Evolutionary conservation across 2,888 invertebrate genomes (phyloP).

Genomic region (Sinelater perroti): DNA sequence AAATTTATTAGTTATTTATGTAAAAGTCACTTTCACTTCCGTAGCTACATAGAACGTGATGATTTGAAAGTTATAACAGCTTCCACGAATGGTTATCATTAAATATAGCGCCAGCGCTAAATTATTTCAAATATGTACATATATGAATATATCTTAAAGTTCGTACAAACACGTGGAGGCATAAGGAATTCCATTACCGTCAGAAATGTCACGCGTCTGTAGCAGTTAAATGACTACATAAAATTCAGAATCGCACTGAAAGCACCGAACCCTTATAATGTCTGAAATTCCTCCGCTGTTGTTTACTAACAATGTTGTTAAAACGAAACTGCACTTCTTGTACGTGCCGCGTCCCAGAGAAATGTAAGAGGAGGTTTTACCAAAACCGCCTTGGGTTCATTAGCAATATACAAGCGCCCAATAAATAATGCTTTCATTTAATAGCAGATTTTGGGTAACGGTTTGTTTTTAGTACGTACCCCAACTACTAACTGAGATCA

Average conservation of each 20-base stretch:
- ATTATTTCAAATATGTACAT: not conserved
- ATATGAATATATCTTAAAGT: not conserved
- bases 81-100: not conserved
- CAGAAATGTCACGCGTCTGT: slow-evolving; percentile 3
- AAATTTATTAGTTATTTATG: slow-evolving; percentile 9
- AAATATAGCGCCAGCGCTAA: not conserved
- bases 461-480: not conserved
- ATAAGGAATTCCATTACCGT: slow-evolving; percentile 2
- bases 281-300: not conserved
- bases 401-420: not conserved
- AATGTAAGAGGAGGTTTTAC: not conserved
- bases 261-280: slow-evolving; percentile 2
- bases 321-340: slow-evolving; percentile 1
- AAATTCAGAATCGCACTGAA: not conserved
- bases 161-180: slow-evolving; percentile 7
- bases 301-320: too few species aligned
- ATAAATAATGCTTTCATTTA: slow-evolving; percentile 6
- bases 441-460: too few species aligned
- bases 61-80: not conserved
- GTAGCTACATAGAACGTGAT: not conserved
- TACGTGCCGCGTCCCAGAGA: not conserved
- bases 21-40: slow-evolving; percentile 7
- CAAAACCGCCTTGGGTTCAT: not conserved
- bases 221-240: not conserved
- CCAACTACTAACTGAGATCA: slow-evolving; percentile 7